Conservation (phyloP, 2,888 invertebrate species). For the Hirtodrosophila duncani region DNA sequence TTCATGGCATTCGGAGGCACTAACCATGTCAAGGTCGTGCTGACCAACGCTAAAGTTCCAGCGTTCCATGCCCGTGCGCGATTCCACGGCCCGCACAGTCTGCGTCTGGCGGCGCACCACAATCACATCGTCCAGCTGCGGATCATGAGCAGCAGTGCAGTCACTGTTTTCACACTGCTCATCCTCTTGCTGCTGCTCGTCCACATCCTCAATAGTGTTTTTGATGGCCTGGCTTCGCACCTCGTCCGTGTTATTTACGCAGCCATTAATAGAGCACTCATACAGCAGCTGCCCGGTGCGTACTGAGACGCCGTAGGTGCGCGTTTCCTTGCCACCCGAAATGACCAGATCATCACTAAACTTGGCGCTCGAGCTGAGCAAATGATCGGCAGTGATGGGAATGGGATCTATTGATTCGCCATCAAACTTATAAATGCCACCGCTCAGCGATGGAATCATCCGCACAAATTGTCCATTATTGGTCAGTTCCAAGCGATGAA, state of each 20-base stretch:
- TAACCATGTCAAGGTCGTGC: slow-evolving; percentile 85
- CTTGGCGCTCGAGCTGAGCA: slow-evolving; percentile 91
- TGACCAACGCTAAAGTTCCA: slow-evolving; percentile 98
- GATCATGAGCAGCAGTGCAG: slow-evolving; percentile 66
- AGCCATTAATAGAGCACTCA: slow-evolving; percentile 87
- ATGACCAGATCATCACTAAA: slow-evolving; percentile 91
- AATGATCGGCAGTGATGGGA: slow-evolving; percentile 90
- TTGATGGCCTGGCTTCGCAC: slow-evolving; percentile 41
- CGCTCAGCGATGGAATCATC: slow-evolving; percentile 94
- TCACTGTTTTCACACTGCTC: slow-evolving; percentile 38
- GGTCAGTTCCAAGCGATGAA: slow-evolving; percentile 90
- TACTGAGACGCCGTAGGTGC: slow-evolving; percentile 91
- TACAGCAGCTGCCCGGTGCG: slow-evolving; percentile 85
- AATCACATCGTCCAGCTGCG: slow-evolving; percentile 81
- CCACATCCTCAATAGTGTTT: slow-evolving; percentile 22
- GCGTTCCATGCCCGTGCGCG: slow-evolving; percentile 89
- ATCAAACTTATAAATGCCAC: slow-evolving; percentile 94
- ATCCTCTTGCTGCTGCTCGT: slow-evolving; percentile 20
- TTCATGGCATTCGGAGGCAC: slow-evolving; percentile 79
- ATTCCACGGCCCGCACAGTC: slow-evolving; percentile 93
- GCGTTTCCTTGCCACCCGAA: slow-evolving; percentile 92
- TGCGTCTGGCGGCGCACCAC: slow-evolving; percentile 90
- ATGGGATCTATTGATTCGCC: slow-evolving; percentile 91
- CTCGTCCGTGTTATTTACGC: slow-evolving; percentile 84
- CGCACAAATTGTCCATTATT: slow-evolving; percentile 91